Conservation (phyloP, 1,140 invertebrate genomes). For the Leptinotarsa defecta region DNA sequence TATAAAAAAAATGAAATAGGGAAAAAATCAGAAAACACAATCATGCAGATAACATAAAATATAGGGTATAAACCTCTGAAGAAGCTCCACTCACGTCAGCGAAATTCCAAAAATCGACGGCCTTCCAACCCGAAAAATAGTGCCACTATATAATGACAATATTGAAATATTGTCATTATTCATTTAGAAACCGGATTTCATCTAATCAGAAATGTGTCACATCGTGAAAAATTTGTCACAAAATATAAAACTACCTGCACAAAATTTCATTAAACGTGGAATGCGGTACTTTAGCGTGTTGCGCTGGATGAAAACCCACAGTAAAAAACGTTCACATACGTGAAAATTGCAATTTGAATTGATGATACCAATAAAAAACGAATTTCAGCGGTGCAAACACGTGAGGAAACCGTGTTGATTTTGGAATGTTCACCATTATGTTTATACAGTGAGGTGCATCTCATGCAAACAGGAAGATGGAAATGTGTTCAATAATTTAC, state of each 20-base stretch:
- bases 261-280: not conserved
- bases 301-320: not conserved
- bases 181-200: too few relatives aligned
- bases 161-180: too few relatives aligned
- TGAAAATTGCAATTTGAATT: not conserved
- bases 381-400: not conserved
- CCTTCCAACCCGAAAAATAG: too few relatives aligned
- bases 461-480: too few relatives aligned
- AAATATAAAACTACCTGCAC: not conserved
- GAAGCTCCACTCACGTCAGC: too few relatives aligned
- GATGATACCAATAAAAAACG: constrained; percentile 6
- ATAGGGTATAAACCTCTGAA: too few relatives aligned
- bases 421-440: not conserved
- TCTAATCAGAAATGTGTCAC: not conserved
- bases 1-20: too few relatives aligned
- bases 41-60: too few relatives aligned
- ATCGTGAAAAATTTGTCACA: not conserved
- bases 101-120: too few relatives aligned
- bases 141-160: too few relatives aligned
- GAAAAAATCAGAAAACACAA: too few relatives aligned
- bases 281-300: not conserved
- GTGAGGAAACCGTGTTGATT: not conserved
- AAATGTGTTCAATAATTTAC: too few relatives aligned
- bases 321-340: not conserved
- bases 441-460: not conserved